A percentile compares a stretch with the other conserved stretches of the same genome.
These are phyloP conservation scores for Euclidia mi DNA, from an alignment of 2,888 invertebrate genomes.

Conservation along the genomic window DNA sequence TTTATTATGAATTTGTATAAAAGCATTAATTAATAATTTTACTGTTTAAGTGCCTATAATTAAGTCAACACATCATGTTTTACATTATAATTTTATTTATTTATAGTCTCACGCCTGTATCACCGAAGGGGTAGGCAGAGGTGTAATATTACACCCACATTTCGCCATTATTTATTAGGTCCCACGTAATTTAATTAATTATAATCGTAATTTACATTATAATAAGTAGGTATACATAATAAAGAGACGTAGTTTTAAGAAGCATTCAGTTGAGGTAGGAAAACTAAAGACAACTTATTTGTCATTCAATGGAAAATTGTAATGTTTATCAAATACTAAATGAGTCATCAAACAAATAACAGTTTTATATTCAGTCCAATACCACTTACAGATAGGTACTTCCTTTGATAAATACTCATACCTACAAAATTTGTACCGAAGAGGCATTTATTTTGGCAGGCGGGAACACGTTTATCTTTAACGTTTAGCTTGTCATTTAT, in stretches of 20 bases:
- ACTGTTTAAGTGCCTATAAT: neutral
- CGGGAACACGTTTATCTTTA: neutral
- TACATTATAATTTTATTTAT: no score
- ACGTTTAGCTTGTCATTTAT: neutral
- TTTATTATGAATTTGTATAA: neutral
- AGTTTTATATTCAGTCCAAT: constrained; percentile 39
- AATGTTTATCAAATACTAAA: constrained; percentile 47
- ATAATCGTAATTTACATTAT: no score
- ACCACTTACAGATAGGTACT: constrained; percentile 50
- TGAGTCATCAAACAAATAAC: constrained; percentile 39
- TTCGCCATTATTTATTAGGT: no score
- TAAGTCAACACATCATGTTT: no score
- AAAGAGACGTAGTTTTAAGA: no score
- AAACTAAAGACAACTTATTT: constrained; percentile 1
- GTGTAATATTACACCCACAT: no score
- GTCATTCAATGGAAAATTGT: constrained; percentile 16
- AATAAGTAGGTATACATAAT: no score
- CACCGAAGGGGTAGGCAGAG: no score
- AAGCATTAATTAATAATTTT: constrained; percentile 7
- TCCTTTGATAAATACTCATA: constrained; percentile 49
- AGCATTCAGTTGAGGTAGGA: no score
- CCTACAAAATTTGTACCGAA: constrained; percentile 18
- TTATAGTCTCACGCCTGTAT: no score
- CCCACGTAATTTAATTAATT: no score
- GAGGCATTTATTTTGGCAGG: constrained; percentile 15